Conservation (phyloP, 2,113 vertebrate species). For the Poeciliopsis turrubarensis region DNA sequence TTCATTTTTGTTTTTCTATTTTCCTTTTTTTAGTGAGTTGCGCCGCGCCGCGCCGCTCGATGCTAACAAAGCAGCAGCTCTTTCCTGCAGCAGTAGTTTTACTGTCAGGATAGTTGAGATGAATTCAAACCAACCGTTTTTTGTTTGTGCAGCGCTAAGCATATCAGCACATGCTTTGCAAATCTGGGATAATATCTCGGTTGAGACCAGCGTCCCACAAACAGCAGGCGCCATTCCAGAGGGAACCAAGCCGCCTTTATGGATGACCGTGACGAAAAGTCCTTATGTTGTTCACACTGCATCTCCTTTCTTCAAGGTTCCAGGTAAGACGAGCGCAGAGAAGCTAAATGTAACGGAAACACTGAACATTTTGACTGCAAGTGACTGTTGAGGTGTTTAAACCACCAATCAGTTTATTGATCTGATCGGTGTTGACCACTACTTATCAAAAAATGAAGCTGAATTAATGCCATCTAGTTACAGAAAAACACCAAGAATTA, state of each 20-base stretch:
- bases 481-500: too few relatives aligned
- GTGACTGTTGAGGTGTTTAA: not conserved
- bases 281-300: constrained; percentile 51
- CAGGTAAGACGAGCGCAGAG: constrained; percentile 27
- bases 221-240: not conserved
- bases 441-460: too few relatives aligned
- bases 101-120: too few relatives aligned
- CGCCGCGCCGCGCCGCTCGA: too few relatives aligned
- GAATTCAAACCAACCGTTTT: not conserved
- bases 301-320: constrained; percentile 55
- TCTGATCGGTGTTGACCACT: too few relatives aligned
- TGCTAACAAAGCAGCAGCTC: too few relatives aligned
- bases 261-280: constrained; percentile 15
- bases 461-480: too few relatives aligned
- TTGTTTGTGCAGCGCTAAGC: constrained; percentile 13
- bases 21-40: too few relatives aligned
- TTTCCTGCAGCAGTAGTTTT: too few relatives aligned
- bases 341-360: not conserved
- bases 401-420: not conserved
- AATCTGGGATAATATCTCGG: rapidly evolving
- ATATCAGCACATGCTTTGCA: constrained; percentile 6
- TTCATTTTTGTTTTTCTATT: too few relatives aligned
- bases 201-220: rapidly evolving
- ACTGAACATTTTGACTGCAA: not conserved
- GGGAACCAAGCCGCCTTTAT: not conserved